Evolutionary conservation across 2,888 invertebrate species (phyloP).

Genomic region (Epinotia brunnichana): DNA sequence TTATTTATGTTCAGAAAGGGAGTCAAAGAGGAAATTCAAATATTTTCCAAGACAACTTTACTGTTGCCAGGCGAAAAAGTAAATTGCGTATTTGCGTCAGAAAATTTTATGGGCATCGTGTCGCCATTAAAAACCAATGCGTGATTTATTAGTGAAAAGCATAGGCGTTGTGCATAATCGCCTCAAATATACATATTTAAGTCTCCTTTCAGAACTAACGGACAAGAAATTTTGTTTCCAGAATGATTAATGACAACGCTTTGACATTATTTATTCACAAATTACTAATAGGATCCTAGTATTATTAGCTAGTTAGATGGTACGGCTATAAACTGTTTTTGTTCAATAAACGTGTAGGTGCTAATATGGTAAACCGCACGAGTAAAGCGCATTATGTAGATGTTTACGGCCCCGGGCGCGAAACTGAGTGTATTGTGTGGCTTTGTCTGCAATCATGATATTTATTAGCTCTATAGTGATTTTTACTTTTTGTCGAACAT

Average conservation of each 20-base stretch:
- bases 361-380: conserved; percentile 43
- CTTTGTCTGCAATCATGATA: conserved; percentile 40
- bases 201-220: conserved; percentile 6
- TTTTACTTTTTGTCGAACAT: conserved; percentile 61
- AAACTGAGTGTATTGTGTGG: conserved; percentile 22
- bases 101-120: background rate
- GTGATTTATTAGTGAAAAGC: conserved; percentile 7
- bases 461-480: conserved; percentile 53
- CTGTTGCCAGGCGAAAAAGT: background rate
- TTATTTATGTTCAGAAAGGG: conserved; percentile 21
- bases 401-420: conserved; percentile 35
- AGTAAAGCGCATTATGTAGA: conserved; percentile 41
- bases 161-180: background rate
- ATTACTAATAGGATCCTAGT: conserved; percentile 28
- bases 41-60: conserved; percentile 12
- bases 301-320: conserved; percentile 38
- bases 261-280: conserved; percentile 19
- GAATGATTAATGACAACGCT: background rate
- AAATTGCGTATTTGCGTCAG: conserved; percentile 1
- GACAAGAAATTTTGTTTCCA: background rate
- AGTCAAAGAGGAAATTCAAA: conserved; percentile 6
- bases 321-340: conserved; percentile 34
- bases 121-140: conserved; percentile 10
- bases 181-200: conserved; percentile 16
- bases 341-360: conserved; percentile 43